Evolutionary conservation across 2,888 invertebrate genomes (phyloP).

Genomic region (Conus canariensis): DNA sequence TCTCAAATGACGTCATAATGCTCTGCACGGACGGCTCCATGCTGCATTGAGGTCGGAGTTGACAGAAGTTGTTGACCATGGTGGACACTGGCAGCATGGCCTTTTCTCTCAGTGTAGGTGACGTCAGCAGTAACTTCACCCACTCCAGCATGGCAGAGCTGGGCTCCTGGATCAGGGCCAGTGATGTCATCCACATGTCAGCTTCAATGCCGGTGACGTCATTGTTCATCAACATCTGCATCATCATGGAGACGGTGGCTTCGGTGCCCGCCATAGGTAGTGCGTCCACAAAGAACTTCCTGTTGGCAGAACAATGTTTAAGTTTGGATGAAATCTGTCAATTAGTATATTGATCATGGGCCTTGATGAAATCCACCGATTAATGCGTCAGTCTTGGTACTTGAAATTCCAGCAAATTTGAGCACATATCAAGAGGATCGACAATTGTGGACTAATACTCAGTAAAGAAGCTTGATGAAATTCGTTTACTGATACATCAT

Average conservation of each 20-base stretch:
- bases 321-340: no score
- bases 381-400: no score
- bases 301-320: neutral
- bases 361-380: no score
- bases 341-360: no score
- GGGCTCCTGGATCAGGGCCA: constrained; percentile 86
- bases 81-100: constrained; percentile 86
- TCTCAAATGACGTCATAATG: constrained; percentile 71
- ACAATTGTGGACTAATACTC: no score
- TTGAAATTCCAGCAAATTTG: no score
- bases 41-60: constrained; percentile 77
- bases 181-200: constrained; percentile 90
- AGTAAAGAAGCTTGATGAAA: no score
- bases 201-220: constrained; percentile 84
- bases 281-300: constrained; percentile 88
- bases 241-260: constrained; percentile 90
- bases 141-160: constrained; percentile 78
- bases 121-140: constrained; percentile 74
- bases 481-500: no score
- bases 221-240: constrained; percentile 86
- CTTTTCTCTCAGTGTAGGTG: constrained; percentile 80
- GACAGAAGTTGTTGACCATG: constrained; percentile 85
- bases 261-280: constrained; percentile 91
- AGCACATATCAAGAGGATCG: no score
- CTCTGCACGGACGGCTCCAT: constrained; percentile 71